A percentile compares a stretch with the other conserved stretches of the same genome.
Evolutionary conservation across 1,140 invertebrate genomes (phyloP).

Genomic region (Episyrphus balteatus): DNA sequence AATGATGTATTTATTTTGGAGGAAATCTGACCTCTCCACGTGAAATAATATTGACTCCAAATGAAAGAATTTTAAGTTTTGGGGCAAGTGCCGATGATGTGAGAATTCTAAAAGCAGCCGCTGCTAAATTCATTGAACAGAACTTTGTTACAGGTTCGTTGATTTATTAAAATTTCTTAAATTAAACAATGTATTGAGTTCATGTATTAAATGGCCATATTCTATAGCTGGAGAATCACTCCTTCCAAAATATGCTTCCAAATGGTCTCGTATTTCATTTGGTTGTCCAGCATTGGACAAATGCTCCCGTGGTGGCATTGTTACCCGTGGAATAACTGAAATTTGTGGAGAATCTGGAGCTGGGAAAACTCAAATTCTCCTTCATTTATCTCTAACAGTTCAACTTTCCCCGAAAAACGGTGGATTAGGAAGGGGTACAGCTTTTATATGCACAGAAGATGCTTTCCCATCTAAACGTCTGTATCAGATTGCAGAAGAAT

Average conservation of each 20-base stretch:
- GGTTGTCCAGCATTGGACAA: slow-evolving; percentile 52
- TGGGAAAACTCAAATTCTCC: slow-evolving; percentile 76
- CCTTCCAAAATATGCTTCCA: slow-evolving; percentile 11
- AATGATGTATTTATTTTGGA: no score
- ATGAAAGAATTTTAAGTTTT: no score
- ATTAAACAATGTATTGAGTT: neutral
- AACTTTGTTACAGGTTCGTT: slow-evolving; percentile 14
- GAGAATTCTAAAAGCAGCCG: slow-evolving; percentile 23
- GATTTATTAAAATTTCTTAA: neutral
- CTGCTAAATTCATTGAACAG: slow-evolving; percentile 24
- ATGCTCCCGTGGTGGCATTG: slow-evolving; percentile 58
- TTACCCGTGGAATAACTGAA: slow-evolving; percentile 64
- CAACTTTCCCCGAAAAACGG: slow-evolving; percentile 27
- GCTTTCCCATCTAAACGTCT: slow-evolving; percentile 59
- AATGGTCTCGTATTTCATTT: slow-evolving; percentile 40
- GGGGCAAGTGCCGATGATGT: slow-evolving; percentile 15
- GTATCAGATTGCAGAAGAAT: slow-evolving; percentile 37
- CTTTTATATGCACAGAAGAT: slow-evolving; percentile 69
- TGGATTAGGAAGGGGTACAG: slow-evolving; percentile 43
- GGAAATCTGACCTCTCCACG: no score
- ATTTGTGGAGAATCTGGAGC: slow-evolving; percentile 69
- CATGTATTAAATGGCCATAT: neutral
- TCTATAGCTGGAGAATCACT: neutral
- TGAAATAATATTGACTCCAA: no score
- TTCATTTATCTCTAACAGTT: slow-evolving; percentile 51